Evolutionary conservation across 2,113 vertebrate genomes (phyloP).

Genomic region (Leptodactylus fuscus): DNA sequence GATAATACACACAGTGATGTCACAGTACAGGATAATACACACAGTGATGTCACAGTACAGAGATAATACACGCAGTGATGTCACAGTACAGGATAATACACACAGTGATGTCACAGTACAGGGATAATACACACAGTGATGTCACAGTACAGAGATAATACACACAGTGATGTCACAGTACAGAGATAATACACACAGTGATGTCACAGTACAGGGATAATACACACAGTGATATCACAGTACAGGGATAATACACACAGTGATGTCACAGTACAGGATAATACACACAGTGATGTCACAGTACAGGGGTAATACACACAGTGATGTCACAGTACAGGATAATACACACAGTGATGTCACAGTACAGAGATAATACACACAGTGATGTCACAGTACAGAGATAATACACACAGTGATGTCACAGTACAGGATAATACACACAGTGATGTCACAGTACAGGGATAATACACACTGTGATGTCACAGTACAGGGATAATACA

Average conservation of each 20-base stretch:
- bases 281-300: neutral
- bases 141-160: neutral
- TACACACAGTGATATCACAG: neutral
- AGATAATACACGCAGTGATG: neutral
- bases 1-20: neutral
- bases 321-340: too few species aligned
- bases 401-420: neutral
- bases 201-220: too few species aligned
- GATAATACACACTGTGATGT: neutral
- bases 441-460: too few species aligned
- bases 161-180: neutral
- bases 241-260: neutral
- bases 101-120: neutral
- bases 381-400: neutral
- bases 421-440: neutral
- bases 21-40: neutral
- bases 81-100: neutral
- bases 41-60: neutral
- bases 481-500: neutral
- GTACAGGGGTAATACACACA: neutral
- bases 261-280: neutral
- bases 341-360: neutral
- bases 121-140: neutral
- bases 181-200: neutral
- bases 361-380: neutral